Conservation (phyloP, 2,113 vertebrate species). For the Pyxicephalus adspersus region DNA sequence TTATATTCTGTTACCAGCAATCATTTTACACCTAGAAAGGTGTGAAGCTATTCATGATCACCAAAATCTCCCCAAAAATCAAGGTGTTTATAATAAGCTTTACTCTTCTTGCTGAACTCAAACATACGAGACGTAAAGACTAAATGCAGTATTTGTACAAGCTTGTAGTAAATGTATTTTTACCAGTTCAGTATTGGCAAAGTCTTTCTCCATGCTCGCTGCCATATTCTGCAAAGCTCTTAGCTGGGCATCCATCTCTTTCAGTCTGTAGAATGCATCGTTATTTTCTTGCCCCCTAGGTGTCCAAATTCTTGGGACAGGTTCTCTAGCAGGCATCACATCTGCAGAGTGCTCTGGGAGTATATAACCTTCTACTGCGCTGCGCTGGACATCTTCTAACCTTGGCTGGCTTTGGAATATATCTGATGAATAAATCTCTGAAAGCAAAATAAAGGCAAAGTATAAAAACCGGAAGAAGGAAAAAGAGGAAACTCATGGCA, state of each 20-base stretch:
- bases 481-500: too few species aligned
- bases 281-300: conserved; percentile 52
- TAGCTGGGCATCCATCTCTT: conserved; percentile 79
- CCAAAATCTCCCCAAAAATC: too few species aligned
- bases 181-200: conserved; percentile 74
- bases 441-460: neutral
- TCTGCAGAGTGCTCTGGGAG: conserved; percentile 50
- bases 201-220: conserved; percentile 82
- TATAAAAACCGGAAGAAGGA: too few species aligned
- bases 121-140: too few species aligned
- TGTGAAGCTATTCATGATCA: too few species aligned
- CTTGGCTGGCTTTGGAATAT: conserved; percentile 1
- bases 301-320: neutral
- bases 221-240: conserved; percentile 78
- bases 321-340: neutral
- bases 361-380: conserved; percentile 56
- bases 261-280: conserved; percentile 73
- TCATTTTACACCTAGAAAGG: too few species aligned
- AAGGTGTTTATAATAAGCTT: too few species aligned
- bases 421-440: neutral
- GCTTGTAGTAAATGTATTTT: neutral
- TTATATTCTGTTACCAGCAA: too few species aligned
- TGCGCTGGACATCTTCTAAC: neutral
- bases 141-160: too few species aligned
- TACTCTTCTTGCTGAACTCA: too few species aligned